These are phyloP conservation scores for Heterotis niloticus DNA, from an alignment of 2,113 vertebrate species.

Conservation along the genomic window DNA sequence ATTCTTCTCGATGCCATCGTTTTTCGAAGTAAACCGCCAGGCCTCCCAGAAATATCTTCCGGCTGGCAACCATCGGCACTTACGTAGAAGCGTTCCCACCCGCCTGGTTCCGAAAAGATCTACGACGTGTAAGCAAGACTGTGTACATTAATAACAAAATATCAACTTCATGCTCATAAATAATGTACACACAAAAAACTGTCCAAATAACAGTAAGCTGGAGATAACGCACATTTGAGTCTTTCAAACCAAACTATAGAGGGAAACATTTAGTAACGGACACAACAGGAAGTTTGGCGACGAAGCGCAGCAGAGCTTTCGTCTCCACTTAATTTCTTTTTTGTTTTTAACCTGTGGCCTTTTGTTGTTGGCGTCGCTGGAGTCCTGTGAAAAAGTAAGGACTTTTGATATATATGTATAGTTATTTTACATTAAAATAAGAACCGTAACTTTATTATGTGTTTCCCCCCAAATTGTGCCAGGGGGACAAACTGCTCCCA, in stretches of 20 bases:
- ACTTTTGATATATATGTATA: no score
- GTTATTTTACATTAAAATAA: no score
- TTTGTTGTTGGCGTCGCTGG: no score
- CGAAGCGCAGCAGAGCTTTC: no score
- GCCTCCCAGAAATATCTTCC: neutral
- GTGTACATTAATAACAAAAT: neutral
- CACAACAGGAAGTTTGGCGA: slow-evolving; percentile 14
- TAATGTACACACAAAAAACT: neutral
- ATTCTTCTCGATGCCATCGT: neutral
- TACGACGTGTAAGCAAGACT: neutral
- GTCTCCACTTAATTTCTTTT: no score
- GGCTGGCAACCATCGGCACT: neutral
- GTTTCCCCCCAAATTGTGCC: no score
- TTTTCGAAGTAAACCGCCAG: slow-evolving; percentile 18
- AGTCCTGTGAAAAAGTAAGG: no score
- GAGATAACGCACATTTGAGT: no score
- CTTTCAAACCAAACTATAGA: neutral
- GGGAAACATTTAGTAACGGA: slow-evolving; percentile 13
- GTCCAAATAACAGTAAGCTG: no score
- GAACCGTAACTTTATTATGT: no score
- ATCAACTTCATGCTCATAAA: neutral
- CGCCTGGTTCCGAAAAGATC: neutral
- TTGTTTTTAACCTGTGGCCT: no score
- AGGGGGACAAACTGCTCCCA: no score
- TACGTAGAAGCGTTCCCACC: neutral